Evolutionary conservation across 2,888 invertebrate species (phyloP).

Genomic region (Apamea anceps): DNA sequence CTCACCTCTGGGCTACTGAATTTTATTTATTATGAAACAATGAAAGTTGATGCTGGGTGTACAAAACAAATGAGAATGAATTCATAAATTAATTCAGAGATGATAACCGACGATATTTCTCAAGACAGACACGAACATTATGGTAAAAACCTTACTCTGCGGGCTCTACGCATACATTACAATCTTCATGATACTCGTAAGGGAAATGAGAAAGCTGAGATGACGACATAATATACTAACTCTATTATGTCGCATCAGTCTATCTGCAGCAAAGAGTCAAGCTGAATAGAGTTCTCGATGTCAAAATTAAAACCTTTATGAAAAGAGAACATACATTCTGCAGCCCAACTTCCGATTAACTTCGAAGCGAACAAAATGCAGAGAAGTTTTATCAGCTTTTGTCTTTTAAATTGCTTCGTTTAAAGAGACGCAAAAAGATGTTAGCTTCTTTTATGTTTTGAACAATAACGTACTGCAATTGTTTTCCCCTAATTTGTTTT

Average conservation of each 20-base stretch:
- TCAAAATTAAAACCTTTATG: constrained; percentile 33
- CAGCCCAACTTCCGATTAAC: constrained; percentile 32
- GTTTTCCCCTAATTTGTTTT: constrained; percentile 52
- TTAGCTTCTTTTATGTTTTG: constrained; percentile 43
- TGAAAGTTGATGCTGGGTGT: constrained; percentile 7
- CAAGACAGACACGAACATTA: constrained; percentile 10
- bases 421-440: constrained; percentile 27
- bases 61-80: constrained; percentile 2
- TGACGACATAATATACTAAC: no score
- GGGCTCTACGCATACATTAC: constrained; percentile 28
- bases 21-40: constrained; percentile 23
- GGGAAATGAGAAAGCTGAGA: constrained; percentile 47
- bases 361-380: constrained; percentile 35
- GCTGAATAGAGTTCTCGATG: constrained; percentile 11
- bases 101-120: constrained; percentile 18
- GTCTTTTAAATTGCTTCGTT: constrained; percentile 49
- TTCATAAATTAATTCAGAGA: constrained; percentile 9
- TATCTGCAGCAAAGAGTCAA: constrained; percentile 26
- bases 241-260: no score
- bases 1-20: constrained; percentile 18
- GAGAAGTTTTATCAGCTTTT: constrained; percentile 46
- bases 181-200: constrained; percentile 33
- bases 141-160: constrained; percentile 22
- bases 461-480: constrained; percentile 50
- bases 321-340: constrained; percentile 17